Evolutionary conservation across 2,797 vertebrate genomes (phyloP).

Genomic region (Echiichthys vipera): DNA sequence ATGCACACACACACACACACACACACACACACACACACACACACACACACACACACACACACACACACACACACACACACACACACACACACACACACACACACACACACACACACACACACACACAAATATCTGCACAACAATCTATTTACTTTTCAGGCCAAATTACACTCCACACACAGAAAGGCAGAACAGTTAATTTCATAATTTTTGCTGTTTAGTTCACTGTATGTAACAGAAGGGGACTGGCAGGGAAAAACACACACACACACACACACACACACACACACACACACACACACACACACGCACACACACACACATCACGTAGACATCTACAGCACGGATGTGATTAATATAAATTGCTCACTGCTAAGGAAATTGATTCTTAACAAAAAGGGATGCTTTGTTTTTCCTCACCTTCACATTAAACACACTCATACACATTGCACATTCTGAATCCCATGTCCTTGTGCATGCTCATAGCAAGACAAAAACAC

Average conservation of each 20-base stretch:
- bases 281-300: slow-evolving; percentile 1
- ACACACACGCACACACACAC: background rate
- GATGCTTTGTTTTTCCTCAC: slow-evolving; percentile 11
- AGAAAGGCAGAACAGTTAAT: slow-evolving; percentile 35
- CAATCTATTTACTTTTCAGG: slow-evolving; percentile 57
- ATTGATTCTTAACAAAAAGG: slow-evolving; percentile 56
- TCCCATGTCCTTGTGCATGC: slow-evolving; percentile 13
- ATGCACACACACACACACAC: slow-evolving; percentile 1
- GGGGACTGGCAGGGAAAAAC: slow-evolving; percentile 10
- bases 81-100: slow-evolving; percentile 3
- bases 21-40: slow-evolving; percentile 4
- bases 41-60: background rate
- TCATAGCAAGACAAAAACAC: too few relatives aligned
- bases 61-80: slow-evolving; percentile 1
- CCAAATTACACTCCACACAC: slow-evolving; percentile 26
- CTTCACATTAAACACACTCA: too few relatives aligned
- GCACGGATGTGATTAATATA: slow-evolving; percentile 59
- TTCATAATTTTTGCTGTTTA: slow-evolving; percentile 41
- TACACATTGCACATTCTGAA: background rate
- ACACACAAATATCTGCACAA: slow-evolving; percentile 44
- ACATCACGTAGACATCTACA: slow-evolving; percentile 4
- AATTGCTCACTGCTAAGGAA: slow-evolving; percentile 67
- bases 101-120: background rate
- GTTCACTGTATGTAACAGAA: slow-evolving; percentile 21
- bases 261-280: slow-evolving; percentile 1